Evolutionary conservation across 2,797 vertebrate species (phyloP), one percentile per base, ranked within the genome.

Genomic region (Halcyon smyrnensis): DNA sequence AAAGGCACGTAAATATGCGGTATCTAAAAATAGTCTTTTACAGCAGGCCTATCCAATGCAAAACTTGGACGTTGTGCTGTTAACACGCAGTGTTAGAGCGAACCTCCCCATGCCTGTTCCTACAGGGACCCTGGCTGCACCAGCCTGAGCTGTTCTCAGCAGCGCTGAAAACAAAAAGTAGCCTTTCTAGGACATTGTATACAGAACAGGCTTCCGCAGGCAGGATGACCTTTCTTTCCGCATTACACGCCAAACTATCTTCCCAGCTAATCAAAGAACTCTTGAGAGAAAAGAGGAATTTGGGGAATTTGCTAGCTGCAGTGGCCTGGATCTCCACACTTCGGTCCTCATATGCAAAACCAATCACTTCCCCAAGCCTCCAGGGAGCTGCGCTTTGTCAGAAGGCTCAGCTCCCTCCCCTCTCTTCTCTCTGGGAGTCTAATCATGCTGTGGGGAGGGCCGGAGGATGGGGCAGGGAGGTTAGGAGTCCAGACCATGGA

Each of bases 221-320:
- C 92, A 96, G 78, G 64, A 93, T 97, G 97, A 97, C 97, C 96
- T 98, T 96, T 95, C 84, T 95, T 97, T 96, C 95, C 83, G 45
- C 93, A 28, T 96, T 96, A 73, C 95, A 70, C 4, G 48, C 95
- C 85, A 92, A 88, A 92, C 97, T 96, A 97, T 97, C 98, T 98
- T 98, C 97, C 96, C 96, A 93, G 75, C 62, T 95, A 97, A 97
- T 98, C 97, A 97, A 93, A 73, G 92, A 97, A 95, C 95, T 97
- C 97, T 97, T 95, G 86, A 92, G 84, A 90, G 93, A 92, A 87
- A 96, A 96, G 84, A 97, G 97, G 97, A 97, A 97, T 97, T 93
- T 77, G 75, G 87, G 94, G 96, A 97, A 97, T 98, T 96, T 87
- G 94, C 93, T 93, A 62, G 94, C 84, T 97, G 80, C 18, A 1